Evolutionary conservation across 1,140 invertebrate species (phyloP).

Genomic region (Dinothrombium tinctorium): DNA sequence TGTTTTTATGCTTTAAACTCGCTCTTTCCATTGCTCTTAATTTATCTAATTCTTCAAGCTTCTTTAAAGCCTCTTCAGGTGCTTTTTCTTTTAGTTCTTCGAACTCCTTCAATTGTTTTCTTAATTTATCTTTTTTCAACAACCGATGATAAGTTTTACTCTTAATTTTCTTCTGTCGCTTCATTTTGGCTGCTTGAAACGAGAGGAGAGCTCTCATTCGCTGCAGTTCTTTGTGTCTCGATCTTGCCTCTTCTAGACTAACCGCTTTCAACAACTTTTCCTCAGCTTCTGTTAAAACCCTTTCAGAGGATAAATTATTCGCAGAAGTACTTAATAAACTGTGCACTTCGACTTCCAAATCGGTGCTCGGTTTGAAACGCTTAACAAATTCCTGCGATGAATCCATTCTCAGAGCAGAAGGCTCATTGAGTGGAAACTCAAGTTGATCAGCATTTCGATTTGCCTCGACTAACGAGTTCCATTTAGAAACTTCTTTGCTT

Average conservation of each 20-base stretch:
- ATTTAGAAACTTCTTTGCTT: slow-evolving; percentile 45
- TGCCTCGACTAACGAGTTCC: slow-evolving; percentile 57
- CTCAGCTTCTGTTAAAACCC: slow-evolving; percentile 26
- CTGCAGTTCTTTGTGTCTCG: slow-evolving; percentile 43
- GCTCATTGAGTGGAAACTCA: slow-evolving; percentile 45
- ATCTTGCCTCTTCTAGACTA: slow-evolving; percentile 51
- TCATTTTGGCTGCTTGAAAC: slow-evolving; percentile 30
- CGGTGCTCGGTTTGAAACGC: slow-evolving; percentile 31
- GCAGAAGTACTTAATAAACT: slow-evolving; percentile 27
- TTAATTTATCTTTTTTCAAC: slow-evolving; percentile 53
- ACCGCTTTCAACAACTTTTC: slow-evolving; percentile 28
- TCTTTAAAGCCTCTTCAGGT: slow-evolving; percentile 63
- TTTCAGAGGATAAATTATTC: slow-evolving; percentile 21
- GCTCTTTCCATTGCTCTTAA: slow-evolving; percentile 63
- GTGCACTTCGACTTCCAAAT: slow-evolving; percentile 30
- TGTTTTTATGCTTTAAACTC: slow-evolving; percentile 68
- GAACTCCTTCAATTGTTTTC: slow-evolving; percentile 65
- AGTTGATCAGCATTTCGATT: slow-evolving; percentile 51
- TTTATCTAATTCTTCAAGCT: slow-evolving; percentile 58
- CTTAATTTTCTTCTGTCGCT: slow-evolving; percentile 35
- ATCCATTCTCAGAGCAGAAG: slow-evolving; percentile 22
- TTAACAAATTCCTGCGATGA: slow-evolving; percentile 29
- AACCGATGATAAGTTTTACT: slow-evolving; percentile 44
- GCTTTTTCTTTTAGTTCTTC: slow-evolving; percentile 61
- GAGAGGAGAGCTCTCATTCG: slow-evolving; percentile 49